A percentile compares a stretch with the other conserved stretches of the same genome.
phyloP scores from a whole-genome alignment of 1,140 invertebrate genomes.

The Drosophila murphyi region DNA sequence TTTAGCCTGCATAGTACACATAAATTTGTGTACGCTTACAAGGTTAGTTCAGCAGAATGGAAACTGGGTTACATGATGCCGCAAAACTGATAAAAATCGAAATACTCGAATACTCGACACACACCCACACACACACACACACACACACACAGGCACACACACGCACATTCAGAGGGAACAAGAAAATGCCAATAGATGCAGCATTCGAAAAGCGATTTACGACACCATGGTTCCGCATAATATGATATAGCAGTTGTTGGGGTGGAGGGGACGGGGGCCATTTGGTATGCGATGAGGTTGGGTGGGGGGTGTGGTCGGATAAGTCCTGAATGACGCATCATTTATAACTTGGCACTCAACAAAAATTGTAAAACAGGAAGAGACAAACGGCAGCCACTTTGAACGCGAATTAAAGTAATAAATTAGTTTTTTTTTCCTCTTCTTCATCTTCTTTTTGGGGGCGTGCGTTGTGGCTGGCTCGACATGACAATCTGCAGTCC shows the following conservation, averaged over 20 bases:
- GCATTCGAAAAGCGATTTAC: constrained; percentile 68
- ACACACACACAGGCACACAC: neutral
- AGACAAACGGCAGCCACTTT: constrained; percentile 69
- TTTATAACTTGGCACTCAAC: constrained; percentile 70
- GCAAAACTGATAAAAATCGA: constrained; percentile 55
- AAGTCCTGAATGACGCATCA: constrained; percentile 60
- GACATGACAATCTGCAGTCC: constrained; percentile 33
- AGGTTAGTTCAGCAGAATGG: constrained; percentile 57
- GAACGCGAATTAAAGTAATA: constrained; percentile 72
- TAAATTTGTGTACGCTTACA: constrained; percentile 65
- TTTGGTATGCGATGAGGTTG: too few relatives aligned
- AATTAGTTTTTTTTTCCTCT: constrained; percentile 53
- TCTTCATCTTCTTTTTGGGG: neutral
- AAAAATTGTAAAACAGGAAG: constrained; percentile 67
- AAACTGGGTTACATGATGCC: constrained; percentile 61
- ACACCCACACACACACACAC: constrained; percentile 1
- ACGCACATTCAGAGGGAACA: neutral
- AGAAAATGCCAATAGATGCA: constrained; percentile 55
- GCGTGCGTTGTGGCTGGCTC: constrained; percentile 34
- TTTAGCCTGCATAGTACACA: constrained; percentile 52
- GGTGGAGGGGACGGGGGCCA: neutral
- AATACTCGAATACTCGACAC: neutral
- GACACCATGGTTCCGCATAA: constrained; percentile 66
- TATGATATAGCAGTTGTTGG: constrained; percentile 50
- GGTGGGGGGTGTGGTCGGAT: neutral